Evolutionary conservation across 1,140 invertebrate genomes (phyloP).

Genomic region (Aricia agestis): DNA sequence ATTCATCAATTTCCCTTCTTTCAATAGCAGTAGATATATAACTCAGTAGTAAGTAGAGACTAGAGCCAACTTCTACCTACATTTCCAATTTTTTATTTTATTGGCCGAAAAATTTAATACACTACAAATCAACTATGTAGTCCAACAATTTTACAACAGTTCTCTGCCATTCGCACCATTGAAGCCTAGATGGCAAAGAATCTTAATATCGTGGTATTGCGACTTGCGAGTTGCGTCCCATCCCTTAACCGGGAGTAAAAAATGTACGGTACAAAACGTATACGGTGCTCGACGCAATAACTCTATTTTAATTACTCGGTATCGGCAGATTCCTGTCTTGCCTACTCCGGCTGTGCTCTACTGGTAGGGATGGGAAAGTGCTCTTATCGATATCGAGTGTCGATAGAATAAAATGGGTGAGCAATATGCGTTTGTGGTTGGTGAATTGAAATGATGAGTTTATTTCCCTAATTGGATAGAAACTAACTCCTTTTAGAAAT

Average conservation of each 20-base stretch:
- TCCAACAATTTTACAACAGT: background rate
- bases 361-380: constrained; percentile 40
- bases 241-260: constrained; percentile 25
- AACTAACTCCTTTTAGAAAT: no score
- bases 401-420: no score
- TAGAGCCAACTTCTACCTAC: no score
- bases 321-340: constrained; percentile 74
- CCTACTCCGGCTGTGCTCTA: constrained; percentile 63
- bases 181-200: constrained; percentile 19
- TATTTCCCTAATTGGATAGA: background rate
- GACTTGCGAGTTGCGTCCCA: no score
- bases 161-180: background rate
- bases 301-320: constrained; percentile 75
- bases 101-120: no score
- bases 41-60: no score
- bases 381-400: background rate
- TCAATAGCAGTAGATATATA: no score
- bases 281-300: constrained; percentile 56
- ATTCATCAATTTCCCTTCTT: no score
- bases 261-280: constrained; percentile 39
- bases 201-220: constrained; percentile 22
- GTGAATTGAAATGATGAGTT: constrained; percentile 29
- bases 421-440: no score
- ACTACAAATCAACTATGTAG: no score
- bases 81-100: no score